These are phyloP conservation scores for Tetrax tetrax DNA, from an alignment of 2,113 vertebrate genomes.

Conservation along the genomic window DNA sequence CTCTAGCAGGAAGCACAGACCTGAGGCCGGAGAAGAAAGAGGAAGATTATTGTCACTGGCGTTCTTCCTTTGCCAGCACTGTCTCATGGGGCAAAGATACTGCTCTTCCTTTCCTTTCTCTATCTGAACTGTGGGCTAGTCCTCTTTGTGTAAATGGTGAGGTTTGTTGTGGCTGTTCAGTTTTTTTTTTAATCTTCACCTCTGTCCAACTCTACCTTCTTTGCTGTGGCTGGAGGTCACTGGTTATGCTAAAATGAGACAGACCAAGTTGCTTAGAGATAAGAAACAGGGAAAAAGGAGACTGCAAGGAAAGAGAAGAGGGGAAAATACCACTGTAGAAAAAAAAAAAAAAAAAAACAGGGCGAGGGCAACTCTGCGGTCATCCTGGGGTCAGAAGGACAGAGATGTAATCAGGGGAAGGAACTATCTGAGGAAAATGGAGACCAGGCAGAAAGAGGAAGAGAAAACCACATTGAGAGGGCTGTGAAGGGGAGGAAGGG, in stretches of 20 bases:
- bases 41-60: background rate
- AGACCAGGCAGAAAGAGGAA: background rate
- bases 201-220: background rate
- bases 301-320: background rate
- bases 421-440: background rate
- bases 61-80: background rate
- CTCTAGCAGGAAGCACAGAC: background rate
- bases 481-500: background rate
- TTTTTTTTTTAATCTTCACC: fast-evolving
- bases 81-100: background rate
- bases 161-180: fast-evolving
- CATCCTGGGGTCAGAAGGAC: background rate
- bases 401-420: background rate
- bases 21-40: fast-evolving
- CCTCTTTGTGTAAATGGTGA: background rate
- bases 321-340: background rate
- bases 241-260: background rate
- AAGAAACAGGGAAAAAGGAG: background rate
- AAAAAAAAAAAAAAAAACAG: background rate
- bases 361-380: background rate
- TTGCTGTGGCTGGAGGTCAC: background rate
- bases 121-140: background rate
- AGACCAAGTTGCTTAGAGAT: background rate
- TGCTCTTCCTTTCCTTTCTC: background rate
- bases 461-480: background rate